Evolutionary conservation across 2,888 invertebrate species (phyloP).

Genomic region (Scotopteryx bipunctaria): DNA sequence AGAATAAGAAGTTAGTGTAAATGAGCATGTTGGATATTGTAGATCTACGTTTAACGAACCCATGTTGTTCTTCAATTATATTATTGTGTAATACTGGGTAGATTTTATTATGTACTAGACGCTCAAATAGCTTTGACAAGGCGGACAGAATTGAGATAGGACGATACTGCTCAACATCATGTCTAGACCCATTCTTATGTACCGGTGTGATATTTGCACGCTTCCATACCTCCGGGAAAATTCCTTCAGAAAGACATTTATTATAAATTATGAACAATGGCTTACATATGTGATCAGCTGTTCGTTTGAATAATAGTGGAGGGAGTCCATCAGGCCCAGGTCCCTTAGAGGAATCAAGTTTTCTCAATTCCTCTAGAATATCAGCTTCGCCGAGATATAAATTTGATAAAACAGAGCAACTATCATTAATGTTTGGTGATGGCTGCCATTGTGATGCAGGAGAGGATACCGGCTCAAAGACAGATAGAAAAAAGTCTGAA

Average conservation of each 20-base stretch:
- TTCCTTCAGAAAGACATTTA: not conserved
- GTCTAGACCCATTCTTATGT: not conserved
- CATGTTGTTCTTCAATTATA: constrained; percentile 32
- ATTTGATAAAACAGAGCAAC: too few relatives aligned
- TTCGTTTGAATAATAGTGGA: too few relatives aligned
- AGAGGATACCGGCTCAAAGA: not conserved
- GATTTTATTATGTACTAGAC: constrained; percentile 25
- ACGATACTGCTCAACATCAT: constrained; percentile 2
- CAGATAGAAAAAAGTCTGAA: not conserved
- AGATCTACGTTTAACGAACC: constrained; percentile 29
- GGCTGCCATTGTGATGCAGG: too few relatives aligned
- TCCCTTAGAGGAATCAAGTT: too few relatives aligned
- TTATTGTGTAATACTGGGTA: constrained; percentile 25
- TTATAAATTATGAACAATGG: too few relatives aligned
- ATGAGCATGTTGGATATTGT: too few relatives aligned
- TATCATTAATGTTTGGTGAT: too few relatives aligned
- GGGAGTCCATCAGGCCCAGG: too few relatives aligned
- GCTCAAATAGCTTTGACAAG: constrained; percentile 32
- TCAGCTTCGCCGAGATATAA: too few relatives aligned
- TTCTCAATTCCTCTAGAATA: too few relatives aligned
- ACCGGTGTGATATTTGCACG: constrained; percentile 1
- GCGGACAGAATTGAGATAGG: constrained; percentile 31
- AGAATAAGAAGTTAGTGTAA: too few relatives aligned
- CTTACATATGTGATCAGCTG: too few relatives aligned
- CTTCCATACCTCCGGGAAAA: constrained; percentile 1